A percentile compares a stretch with the other conserved stretches of the same genome.
phyloP scores from a whole-genome alignment of 1,140 invertebrate genomes.

The Neotoxoptera formosana region DNA sequence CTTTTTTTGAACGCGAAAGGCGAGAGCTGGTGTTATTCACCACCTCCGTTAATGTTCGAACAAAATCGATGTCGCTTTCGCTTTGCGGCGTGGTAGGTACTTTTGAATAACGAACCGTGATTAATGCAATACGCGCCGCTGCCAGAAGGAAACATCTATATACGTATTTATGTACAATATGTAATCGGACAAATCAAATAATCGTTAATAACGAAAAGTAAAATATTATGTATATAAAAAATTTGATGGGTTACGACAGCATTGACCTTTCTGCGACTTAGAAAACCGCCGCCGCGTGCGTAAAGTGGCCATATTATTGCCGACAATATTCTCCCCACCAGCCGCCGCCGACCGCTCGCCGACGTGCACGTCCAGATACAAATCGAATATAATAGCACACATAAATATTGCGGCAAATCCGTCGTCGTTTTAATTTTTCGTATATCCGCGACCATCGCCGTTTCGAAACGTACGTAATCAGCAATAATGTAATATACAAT shows the following conservation, averaged over 20 bases:
- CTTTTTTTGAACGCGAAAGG: neutral
- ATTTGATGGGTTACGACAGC: neutral
- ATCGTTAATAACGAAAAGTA: neutral
- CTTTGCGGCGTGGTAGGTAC: neutral
- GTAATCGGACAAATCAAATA: conserved; percentile 26
- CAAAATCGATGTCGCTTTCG: neutral
- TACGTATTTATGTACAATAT: neutral
- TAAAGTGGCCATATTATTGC: neutral
- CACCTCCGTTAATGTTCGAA: neutral
- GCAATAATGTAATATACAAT: neutral
- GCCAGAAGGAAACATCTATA: neutral
- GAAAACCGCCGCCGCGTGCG: neutral
- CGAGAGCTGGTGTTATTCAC: neutral
- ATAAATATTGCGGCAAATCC: neutral
- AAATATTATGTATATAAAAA: neutral
- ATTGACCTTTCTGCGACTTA: neutral
- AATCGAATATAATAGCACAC: neutral
- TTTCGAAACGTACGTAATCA: conserved; percentile 10
- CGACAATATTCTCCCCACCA: neutral
- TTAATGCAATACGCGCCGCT: neutral
- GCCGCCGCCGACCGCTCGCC: neutral
- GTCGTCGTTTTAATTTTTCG: neutral
- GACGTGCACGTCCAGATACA: neutral
- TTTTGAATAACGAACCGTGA: neutral
- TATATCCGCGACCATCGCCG: neutral